These are phyloP conservation scores for Serranus cabrilla DNA, from an alignment of 2,797 vertebrate species.

Conservation along the genomic window DNA sequence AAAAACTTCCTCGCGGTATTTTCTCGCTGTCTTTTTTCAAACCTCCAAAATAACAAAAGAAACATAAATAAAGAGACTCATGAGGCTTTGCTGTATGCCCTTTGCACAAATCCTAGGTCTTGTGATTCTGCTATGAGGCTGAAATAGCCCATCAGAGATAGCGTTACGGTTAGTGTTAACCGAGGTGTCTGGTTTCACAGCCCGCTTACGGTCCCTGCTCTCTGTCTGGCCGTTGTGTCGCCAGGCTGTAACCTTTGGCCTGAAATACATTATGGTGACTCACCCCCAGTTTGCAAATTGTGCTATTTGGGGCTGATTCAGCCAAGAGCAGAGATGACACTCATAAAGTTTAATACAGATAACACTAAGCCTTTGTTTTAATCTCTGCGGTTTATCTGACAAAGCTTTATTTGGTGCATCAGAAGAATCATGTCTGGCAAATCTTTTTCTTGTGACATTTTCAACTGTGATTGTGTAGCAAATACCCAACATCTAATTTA, in stretches of 20 bases:
- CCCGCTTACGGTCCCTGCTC: constrained; percentile 35
- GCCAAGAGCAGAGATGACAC: constrained; percentile 6
- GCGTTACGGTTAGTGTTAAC: constrained; percentile 38
- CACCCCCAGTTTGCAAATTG: constrained; percentile 26
- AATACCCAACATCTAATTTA: neutral
- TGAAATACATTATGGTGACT: constrained; percentile 58
- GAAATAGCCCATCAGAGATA: constrained; percentile 49
- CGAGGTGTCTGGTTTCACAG: constrained; percentile 68
- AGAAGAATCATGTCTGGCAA: neutral
- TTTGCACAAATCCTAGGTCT: constrained; percentile 7
- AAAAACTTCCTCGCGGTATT: too few species aligned
- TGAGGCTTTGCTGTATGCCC: neutral
- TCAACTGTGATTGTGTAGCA: neutral
- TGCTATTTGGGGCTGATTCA: constrained; percentile 21
- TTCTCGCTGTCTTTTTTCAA: neutral
- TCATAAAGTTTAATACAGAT: neutral
- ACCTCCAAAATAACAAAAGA: neutral
- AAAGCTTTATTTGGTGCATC: neutral
- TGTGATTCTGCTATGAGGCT: constrained; percentile 40
- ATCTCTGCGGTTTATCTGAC: neutral
- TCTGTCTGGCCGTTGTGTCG: constrained; percentile 68
- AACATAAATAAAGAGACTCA: neutral
- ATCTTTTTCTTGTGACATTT: neutral
- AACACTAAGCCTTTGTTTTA: neutral
- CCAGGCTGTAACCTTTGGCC: constrained; percentile 73